Base-by-base conservation (phyloP, 2,888 invertebrate species). In the Cephus pulcher region DNA sequence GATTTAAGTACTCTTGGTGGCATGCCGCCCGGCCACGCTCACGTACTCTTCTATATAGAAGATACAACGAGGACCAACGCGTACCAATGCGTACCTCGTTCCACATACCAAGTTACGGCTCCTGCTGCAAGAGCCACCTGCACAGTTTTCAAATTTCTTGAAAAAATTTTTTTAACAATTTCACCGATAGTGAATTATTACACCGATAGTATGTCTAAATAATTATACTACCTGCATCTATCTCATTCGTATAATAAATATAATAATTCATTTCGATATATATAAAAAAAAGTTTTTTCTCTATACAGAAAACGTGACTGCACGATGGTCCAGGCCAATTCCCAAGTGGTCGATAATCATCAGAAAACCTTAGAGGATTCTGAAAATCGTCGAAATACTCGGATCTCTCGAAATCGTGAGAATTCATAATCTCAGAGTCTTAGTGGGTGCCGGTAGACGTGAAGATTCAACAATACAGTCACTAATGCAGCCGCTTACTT, bases 1-100 rank as follows among this genome's bases (percentile, higher is more conserved):
- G 86, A 89, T 84, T 87, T 88, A 86, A 87, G 87, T 85, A 86
- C 85, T 84, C 76, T 78, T 74, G 56, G 23, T 79, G 85, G 85
- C 82, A 86, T 84, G 83, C 84, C 79, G 79, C 82, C 78, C 79
- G 79, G 82, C 84, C 82, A 87, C 85, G 86, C 85, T 89, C 86
- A 87, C 86, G 86, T 85, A 85, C 82, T 78, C 78, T 56, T 9
- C 56, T 23, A 56, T 56, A 56, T 56, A 1, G 56, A 56, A 56
- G 56, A 56, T 56, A 56, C 56, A 15, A 56, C 56, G 9, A 23
- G 56, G 9, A 56, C 23, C 56, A 56, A 9, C 56, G 23, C 56
- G 56, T 56, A 56, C 56, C 56, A 76, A 56, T 34, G 78, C 76
- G 70, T 56, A 75, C 40, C 76, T 76, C 79, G 76, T 84, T 84